Percentiles rank a stretch among this genome's conserved stretches.
Evolutionary conservation across 37 sponge, comb jelly and placozoan species (phyloP).

Genomic region (Haliclona indistincta): DNA sequence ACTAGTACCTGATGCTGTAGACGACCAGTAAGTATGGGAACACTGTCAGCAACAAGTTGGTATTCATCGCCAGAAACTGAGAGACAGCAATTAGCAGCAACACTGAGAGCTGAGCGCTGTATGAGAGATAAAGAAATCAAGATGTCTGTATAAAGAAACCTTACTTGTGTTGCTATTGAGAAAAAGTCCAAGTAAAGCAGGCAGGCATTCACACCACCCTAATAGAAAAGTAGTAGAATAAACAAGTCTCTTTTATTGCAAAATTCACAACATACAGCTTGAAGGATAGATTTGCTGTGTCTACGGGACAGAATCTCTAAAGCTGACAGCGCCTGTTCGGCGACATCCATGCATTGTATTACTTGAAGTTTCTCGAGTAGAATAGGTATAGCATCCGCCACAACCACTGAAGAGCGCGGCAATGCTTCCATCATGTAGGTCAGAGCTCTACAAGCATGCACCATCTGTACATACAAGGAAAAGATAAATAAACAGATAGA

Average conservation of each 20-base stretch:
- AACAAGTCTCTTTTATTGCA: background rate
- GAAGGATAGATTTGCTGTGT: slow-evolving; percentile 82
- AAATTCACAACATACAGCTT: slow-evolving; percentile 76
- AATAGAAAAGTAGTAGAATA: background rate
- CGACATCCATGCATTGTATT: slow-evolving; percentile 98
- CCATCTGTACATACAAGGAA: slow-evolving; percentile 47
- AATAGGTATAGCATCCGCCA: slow-evolving; percentile 77
- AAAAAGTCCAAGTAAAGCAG: slow-evolving; percentile 96
- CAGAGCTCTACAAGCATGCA: slow-evolving; percentile 93
- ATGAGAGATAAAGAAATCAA: slow-evolving; percentile 3
- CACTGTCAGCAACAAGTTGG: slow-evolving; percentile 62
- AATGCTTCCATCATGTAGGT: slow-evolving; percentile 97
- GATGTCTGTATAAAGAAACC: background rate
- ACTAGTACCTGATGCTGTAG: slow-evolving; percentile 79
- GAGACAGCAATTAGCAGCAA: slow-evolving; percentile 93
- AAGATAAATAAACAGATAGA: background rate
- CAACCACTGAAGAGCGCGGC: slow-evolving; percentile 72
- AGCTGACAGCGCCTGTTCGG: slow-evolving; percentile 95
- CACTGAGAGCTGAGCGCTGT: slow-evolving; percentile 82
- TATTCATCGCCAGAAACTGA: slow-evolving; percentile 76
- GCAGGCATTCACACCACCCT: slow-evolving; percentile 91
- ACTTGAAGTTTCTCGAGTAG: slow-evolving; percentile 78
- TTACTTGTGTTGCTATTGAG: slow-evolving; percentile 86
- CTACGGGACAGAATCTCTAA: slow-evolving; percentile 85
- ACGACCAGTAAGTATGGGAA: slow-evolving; percentile 72